Evolutionary conservation across 2,888 invertebrate genomes (phyloP), one percentile per base, ranked within the genome.

Genomic region (Nomada flava): DNA sequence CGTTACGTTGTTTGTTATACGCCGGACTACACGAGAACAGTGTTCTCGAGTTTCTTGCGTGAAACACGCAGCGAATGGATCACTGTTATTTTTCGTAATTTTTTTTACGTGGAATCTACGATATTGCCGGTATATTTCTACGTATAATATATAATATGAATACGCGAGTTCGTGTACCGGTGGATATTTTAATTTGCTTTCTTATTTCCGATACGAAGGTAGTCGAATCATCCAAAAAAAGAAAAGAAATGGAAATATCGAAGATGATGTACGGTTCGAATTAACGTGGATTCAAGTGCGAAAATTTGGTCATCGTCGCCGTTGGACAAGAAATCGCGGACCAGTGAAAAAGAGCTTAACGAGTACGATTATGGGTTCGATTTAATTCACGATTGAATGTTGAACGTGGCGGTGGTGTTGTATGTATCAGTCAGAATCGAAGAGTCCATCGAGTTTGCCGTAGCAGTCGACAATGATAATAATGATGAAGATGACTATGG

Each of bases 401-500:
- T 68, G 79, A 70, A 72, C 55, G 55, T 36, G 88, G 36, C 76
- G 78, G 86, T 79, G 7, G 36, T 7, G 36, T 36, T 36, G 36
- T 36, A 69, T 79, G 86, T 78, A 77, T 65, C 74, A 60, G 55
- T 70, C 71, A 71, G 76, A 82, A 85, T 77, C 81, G 63, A 87
- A 82, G 83, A 82, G 83, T 77, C 83, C 81, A 84, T 88, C 79
- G 72, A 68, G 62, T 75, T 55, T 68, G 52, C 36, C 63, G 62
- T 60, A 77, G 62, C 81, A 23, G 79, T 62, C 76, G 80, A 79
- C 81, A 85, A 80, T 87, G 79, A 83, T 86, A 86, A 88, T 88
- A 88, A 88, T 84, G 88, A 88, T 62, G 86, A 63, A 81, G 88
- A 88, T 88, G 88, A 88, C 86, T 88, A 69, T 71, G 87, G 87